Evolutionary conservation across 2,888 invertebrate genomes (phyloP), one percentile per base, ranked within the genome.

Genomic region (Acronicta alni): DNA sequence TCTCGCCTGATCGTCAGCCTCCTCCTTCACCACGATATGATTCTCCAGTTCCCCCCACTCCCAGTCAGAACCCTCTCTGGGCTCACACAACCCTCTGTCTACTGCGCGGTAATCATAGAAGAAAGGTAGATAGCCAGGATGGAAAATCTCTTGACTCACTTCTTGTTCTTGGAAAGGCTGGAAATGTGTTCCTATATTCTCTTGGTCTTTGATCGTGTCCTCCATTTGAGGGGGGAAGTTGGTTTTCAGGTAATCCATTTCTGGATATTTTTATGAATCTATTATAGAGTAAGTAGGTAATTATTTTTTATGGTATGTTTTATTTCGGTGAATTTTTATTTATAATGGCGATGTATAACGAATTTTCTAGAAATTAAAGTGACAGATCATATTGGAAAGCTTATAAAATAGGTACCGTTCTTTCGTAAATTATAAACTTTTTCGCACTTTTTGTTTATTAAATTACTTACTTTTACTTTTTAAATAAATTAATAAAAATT

Each of bases 221-320:
- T 79, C 77, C 0, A 82, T 82, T 32, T 78, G 79, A 64, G 78
- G 75, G 8, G 84, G 58, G 38, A 84, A 88, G 32, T 85, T 86
- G 0, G 84, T 67, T 70, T 75, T 82, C 7, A 89, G 65, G 37
- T 81, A 90, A 58, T 90, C 91, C 91, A 90, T 90, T 55, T 64
- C 10, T 16, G 9, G 12, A 9, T n/a, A 14, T 38, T 20, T 17
- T 26, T 2, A 14, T n/a, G 35, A 4, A n/a, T 32, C 10, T 9
- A 30, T 7, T 23, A 7, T 6, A 7, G 23, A 23, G 8, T 1
- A 1, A 1, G 3, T 7, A 20, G 7, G 23, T 23, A 6, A 7
- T 26, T n/a, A n/a, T n/a, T n/a, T n/a, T n/a, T n/a, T n/a, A 7
- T 7, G 26, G 26, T 26, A 9, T 23, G 23, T 23, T 26, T 26